phyloP scores from a whole-genome alignment of 2,797 vertebrate species.

The Avahi laniger region DNA sequence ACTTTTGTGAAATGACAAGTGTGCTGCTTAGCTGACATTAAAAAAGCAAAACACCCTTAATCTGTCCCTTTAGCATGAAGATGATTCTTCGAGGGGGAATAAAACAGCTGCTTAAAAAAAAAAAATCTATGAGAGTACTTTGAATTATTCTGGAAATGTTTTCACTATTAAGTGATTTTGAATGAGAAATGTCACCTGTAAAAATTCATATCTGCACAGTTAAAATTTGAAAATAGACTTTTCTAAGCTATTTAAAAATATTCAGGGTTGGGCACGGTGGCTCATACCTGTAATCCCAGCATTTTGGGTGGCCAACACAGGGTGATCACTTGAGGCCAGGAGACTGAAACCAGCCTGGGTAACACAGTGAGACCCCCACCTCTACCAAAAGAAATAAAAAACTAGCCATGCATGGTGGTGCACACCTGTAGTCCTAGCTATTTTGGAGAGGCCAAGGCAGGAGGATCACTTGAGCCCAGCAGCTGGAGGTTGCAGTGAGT shows the following conservation, averaged over 20 bases:
- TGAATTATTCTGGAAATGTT: conserved; percentile 8
- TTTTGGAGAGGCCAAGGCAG: not conserved
- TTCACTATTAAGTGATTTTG: not conserved
- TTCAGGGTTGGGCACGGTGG: not conserved
- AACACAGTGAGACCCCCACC: not conserved
- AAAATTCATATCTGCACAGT: not conserved
- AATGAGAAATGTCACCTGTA: not conserved
- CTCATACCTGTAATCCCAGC: not conserved
- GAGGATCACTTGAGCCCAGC: not conserved
- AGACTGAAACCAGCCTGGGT: not conserved
- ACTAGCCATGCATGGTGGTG: no score
- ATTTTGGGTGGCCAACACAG: not conserved
- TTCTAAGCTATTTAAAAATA: not conserved
- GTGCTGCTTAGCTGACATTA: not conserved
- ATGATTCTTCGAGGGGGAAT: not conserved
- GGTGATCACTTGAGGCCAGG: not conserved
- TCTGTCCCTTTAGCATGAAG: not conserved
- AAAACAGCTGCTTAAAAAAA: not conserved
- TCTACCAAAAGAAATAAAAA: not conserved
- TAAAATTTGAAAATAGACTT: not conserved
- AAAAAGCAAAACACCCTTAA: not conserved
- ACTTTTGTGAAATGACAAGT: not conserved
- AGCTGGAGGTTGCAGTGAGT: not conserved
- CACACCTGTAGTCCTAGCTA: no score
- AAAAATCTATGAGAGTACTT: not conserved